phyloP scores from a whole-genome alignment of 2,113 vertebrate species.

The Onychostoma macrolepis region DNA sequence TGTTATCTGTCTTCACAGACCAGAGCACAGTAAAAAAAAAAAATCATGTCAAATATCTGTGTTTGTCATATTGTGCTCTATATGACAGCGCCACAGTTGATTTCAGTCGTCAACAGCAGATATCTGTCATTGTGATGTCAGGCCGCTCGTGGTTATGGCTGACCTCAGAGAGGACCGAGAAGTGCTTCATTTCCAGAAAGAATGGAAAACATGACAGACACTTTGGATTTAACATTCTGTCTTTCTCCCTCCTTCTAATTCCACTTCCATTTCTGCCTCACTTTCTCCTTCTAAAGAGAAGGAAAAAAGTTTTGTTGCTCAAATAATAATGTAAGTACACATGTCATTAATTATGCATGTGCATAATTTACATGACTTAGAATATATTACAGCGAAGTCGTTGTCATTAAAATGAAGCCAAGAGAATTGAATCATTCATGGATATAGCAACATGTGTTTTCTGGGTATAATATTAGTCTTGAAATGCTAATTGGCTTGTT shows the following conservation, averaged over 20 bases:
- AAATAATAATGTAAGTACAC: conserved; percentile 30
- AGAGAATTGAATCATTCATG: conserved; percentile 22
- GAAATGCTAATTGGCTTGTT: conserved; percentile 7
- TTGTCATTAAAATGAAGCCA: conserved; percentile 39
- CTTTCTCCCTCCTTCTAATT: background rate
- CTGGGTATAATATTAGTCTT: conserved; percentile 10
- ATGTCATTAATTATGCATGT: conserved; percentile 44
- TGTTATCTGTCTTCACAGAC: background rate
- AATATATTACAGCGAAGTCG: conserved; percentile 17
- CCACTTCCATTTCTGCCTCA: background rate
- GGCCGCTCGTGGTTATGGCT: background rate
- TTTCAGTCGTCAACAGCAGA: background rate
- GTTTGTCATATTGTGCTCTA: background rate
- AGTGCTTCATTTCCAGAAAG: background rate
- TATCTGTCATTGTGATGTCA: conserved; percentile 10
- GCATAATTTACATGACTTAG: conserved; percentile 50
- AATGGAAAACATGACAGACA: conserved; percentile 19
- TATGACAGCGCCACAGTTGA: background rate
- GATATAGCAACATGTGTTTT: conserved; percentile 1
- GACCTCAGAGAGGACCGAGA: conserved; percentile 12
- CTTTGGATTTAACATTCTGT: background rate
- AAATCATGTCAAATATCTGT: background rate
- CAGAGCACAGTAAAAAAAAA: background rate
- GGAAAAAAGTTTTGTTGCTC: conserved; percentile 19
- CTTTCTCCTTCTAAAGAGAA: conserved; percentile 1